Base-by-base conservation (phyloP, 2,797 vertebrate genomes). In the Lepilemur septentrionalis region DNA sequence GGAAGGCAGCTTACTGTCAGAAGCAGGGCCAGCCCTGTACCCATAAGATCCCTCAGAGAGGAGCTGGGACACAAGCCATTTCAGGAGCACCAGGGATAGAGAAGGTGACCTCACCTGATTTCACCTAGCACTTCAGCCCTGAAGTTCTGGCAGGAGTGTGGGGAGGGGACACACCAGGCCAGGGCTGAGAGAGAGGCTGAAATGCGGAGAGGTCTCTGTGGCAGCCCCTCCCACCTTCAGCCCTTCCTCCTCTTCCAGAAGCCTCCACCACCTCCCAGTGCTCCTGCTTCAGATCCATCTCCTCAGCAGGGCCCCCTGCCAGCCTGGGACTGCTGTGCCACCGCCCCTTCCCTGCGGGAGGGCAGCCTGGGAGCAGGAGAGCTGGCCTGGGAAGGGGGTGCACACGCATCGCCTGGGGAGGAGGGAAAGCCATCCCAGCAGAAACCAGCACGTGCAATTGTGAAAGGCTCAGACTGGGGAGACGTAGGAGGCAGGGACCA, bases 281-380 rank as follows among this genome's bases (percentile, higher is more conserved):
- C 18, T 72, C 57, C 87, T 2, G 15, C 35, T 14, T 92, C 72
- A 75, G 22, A 41, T 15, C 10, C 1, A 25, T 28, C 30, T 93
- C 61, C 61, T 83, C 1, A 22, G 14, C n/a, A n/a, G 50, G 48
- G 3, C 18, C 32, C 23, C 32, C 23, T 69, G 28, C 8, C 25
- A 7, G 7, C 35, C 85, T 48, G 35, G 89, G 81, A 28, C 15
- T 80, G 70, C 55, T 10, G 15, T 25, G 5, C 75, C 30, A 18
- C 0, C 10, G 0, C 52, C 5, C 48, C 76, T 23, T n/a, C 23
- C 20, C 11, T 12, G n/a, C 32, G 35, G 28, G 5, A 7, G 41
- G 67, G 35, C 38, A 67, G 55, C 30, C 48, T 35, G 20, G 3
- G 59, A 82, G 15, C 28, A 59, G 52, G 1, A 20, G 4, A 50